A percentile compares a stretch with the other conserved stretches of the same genome.
Evolutionary conservation across 2,113 vertebrate species (phyloP).

Genomic region (Ellobius talpinus): DNA sequence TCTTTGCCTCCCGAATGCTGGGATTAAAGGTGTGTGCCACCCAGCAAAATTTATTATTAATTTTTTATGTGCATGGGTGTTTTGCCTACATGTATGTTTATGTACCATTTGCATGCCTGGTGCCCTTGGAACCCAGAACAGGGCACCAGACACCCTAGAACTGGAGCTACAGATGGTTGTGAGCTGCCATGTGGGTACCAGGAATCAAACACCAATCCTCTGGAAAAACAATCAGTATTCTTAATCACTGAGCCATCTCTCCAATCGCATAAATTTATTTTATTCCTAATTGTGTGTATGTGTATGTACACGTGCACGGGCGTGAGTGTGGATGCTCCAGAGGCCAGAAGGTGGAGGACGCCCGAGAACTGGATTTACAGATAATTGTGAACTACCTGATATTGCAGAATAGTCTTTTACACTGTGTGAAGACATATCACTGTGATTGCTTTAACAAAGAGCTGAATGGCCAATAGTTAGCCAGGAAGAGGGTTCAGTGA

Average conservation of each 20-base stretch:
- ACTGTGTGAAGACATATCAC: too few relatives aligned
- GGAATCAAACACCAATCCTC: not conserved
- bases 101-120: not conserved
- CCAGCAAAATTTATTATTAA: too few relatives aligned
- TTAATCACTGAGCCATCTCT: not conserved
- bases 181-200: not conserved
- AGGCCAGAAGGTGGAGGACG: not conserved
- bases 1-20: too few relatives aligned
- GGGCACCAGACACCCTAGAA: too few relatives aligned
- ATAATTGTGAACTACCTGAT: not conserved
- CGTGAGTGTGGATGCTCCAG: not conserved
- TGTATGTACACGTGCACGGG: not conserved
- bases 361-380: not conserved
- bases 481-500: too few relatives aligned
- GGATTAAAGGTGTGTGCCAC: too few relatives aligned
- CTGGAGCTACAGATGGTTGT: not conserved
- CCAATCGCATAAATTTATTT: not conserved
- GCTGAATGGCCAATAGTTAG: too few relatives aligned
- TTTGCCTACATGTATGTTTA: not conserved
- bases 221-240: not conserved
- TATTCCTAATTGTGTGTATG: not conserved
- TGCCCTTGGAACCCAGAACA: not conserved
- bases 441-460: too few relatives aligned
- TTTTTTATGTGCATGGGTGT: too few relatives aligned
- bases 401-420: too few relatives aligned